phyloP scores from a whole-genome alignment of 1,140 invertebrate species.

The Acromyrmex echinatior region DNA sequence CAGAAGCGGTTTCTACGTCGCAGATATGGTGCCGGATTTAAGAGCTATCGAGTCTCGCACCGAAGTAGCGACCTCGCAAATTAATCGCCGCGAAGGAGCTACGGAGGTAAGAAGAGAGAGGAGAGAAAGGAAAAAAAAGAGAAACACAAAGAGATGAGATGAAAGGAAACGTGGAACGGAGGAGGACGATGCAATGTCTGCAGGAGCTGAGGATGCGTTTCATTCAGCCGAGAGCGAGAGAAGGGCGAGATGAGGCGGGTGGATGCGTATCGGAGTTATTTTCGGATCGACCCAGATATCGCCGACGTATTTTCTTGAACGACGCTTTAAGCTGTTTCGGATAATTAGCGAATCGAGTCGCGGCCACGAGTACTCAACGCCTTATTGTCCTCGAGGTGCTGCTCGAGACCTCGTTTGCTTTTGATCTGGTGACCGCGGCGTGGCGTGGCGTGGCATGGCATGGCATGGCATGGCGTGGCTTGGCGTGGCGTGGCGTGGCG shows the following conservation, averaged over 20 bases:
- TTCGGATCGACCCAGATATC: constrained; percentile 85
- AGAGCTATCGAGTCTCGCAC: constrained; percentile 59
- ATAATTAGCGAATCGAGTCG: constrained; percentile 83
- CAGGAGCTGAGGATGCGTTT: constrained; percentile 56
- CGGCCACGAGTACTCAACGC: constrained; percentile 74
- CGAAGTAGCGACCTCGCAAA: constrained; percentile 42
- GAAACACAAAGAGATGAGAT: constrained; percentile 57
- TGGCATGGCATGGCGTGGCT: not conserved
- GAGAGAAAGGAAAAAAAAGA: constrained; percentile 26
- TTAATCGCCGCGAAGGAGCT: constrained; percentile 63
- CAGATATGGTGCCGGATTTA: constrained; percentile 59
- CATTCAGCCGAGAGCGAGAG: constrained; percentile 60
- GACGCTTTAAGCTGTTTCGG: constrained; percentile 83
- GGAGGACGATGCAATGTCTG: constrained; percentile 19
- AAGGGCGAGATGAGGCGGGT: constrained; percentile 70
- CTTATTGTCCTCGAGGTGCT: constrained; percentile 74
- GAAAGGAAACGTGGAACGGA: constrained; percentile 57
- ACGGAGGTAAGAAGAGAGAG: not conserved
- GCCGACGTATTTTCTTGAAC: constrained; percentile 78
- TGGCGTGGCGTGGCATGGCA: not conserved
- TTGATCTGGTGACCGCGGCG: constrained; percentile 48
- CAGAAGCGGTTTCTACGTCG: constrained; percentile 63
- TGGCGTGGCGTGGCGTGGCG: not conserved
- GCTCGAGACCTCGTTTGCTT: constrained; percentile 78
- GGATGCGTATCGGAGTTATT: constrained; percentile 84